Conservation (phyloP, 1,140 invertebrate species). For the Drosophila grimshawi region DNA sequence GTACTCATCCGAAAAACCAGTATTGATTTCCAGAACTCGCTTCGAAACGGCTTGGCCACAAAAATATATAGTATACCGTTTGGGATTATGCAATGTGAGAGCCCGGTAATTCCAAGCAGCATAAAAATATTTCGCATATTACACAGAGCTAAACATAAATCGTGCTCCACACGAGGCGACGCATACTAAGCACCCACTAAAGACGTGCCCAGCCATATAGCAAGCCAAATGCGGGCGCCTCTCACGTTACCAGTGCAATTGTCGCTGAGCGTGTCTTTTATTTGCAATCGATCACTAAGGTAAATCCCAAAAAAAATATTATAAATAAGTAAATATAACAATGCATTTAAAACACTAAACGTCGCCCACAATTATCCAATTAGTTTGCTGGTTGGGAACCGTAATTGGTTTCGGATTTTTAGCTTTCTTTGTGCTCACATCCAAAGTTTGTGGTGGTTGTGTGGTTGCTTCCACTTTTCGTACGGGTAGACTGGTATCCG, state of each 20-base stretch:
- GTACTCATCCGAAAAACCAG: too few species aligned
- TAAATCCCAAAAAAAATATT: slow-evolving; percentile 25
- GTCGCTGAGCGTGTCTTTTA: slow-evolving; percentile 17
- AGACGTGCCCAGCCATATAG: slow-evolving; percentile 47
- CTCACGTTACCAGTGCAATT: slow-evolving; percentile 38
- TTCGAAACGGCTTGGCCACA: not conserved
- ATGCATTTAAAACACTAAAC: slow-evolving; percentile 24
- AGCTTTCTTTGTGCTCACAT: slow-evolving; percentile 3
- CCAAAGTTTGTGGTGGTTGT: not conserved
- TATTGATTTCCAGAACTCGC: not conserved
- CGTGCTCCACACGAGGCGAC: slow-evolving; percentile 13
- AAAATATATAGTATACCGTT: not conserved
- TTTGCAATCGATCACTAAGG: slow-evolving; percentile 17
- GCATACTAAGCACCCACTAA: slow-evolving; percentile 59
- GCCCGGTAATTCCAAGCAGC: slow-evolving; percentile 47
- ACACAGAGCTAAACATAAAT: slow-evolving; percentile 56
- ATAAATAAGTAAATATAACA: slow-evolving; percentile 20
- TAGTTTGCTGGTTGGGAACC: slow-evolving; percentile 24
- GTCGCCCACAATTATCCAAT: slow-evolving; percentile 55
- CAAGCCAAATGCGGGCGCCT: not conserved
- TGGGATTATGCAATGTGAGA: slow-evolving; percentile 31
- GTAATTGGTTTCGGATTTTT: not conserved
- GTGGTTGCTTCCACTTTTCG: slow-evolving; percentile 45
- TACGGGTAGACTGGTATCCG: slow-evolving; percentile 84
- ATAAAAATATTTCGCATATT: slow-evolving; percentile 76